phyloP scores from a whole-genome alignment of 2,888 invertebrate genomes.

The Rhagonycha lutea region DNA sequence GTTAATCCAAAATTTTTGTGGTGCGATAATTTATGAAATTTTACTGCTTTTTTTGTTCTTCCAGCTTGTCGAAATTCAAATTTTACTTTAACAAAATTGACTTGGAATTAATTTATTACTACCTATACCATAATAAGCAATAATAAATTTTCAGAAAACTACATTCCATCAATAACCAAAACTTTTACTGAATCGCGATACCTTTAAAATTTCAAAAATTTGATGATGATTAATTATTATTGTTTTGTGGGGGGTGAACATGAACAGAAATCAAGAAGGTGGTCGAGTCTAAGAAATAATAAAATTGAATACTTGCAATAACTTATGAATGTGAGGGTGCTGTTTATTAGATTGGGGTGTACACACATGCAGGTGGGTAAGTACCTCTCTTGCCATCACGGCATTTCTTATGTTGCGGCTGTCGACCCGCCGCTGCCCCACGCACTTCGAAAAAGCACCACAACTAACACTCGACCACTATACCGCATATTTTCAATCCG shows the following conservation, averaged over 20 bases:
- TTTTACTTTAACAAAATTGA: no score
- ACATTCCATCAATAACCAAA: no score
- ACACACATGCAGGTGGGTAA: constrained; percentile 34
- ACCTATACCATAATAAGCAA: no score
- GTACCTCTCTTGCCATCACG: constrained; percentile 76
- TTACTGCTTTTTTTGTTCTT: neutral
- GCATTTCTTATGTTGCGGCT: constrained; percentile 67
- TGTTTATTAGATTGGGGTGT: constrained; percentile 28
- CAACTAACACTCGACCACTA: constrained; percentile 46
- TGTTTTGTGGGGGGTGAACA: neutral
- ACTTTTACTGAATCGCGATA: neutral
- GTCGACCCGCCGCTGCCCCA: constrained; percentile 48
- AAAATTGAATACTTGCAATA: neutral
- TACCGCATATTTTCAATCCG: constrained; percentile 47
- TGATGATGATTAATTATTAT: neutral
- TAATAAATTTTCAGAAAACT: no score
- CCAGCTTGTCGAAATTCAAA: neutral
- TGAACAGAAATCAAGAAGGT: neutral
- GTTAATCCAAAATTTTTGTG: constrained; percentile 19
- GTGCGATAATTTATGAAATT: neutral
- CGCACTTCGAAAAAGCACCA: constrained; percentile 40
- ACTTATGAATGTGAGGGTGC: neutral
- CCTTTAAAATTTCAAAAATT: neutral
- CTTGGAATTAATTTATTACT: no score
- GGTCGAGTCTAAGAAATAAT: neutral